phyloP scores from a whole-genome alignment of 2,888 invertebrate species.

The Eupithecia centaureata region DNA sequence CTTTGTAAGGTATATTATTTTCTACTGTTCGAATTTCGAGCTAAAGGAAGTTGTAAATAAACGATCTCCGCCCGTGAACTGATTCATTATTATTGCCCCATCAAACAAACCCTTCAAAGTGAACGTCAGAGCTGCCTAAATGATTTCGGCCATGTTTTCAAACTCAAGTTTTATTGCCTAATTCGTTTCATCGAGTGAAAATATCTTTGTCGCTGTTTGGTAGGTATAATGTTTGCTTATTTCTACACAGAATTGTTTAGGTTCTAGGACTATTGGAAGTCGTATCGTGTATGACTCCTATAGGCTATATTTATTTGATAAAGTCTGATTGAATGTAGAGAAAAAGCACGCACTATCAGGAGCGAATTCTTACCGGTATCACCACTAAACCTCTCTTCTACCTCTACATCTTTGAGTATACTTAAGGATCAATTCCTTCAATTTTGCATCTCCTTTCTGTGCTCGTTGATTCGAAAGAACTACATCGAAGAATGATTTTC shows the following conservation, averaged over 20 bases:
- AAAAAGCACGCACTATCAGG: not conserved
- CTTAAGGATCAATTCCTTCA: not conserved
- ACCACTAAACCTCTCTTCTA: not conserved
- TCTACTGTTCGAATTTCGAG: constrained; percentile 44
- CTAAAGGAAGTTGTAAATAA: constrained; percentile 68
- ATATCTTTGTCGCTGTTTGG: not conserved
- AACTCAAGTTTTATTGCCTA: constrained; percentile 28
- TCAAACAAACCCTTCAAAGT: constrained; percentile 64
- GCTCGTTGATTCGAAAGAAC: not conserved
- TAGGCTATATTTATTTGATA: not conserved
- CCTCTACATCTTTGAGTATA: not conserved
- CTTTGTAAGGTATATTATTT: constrained; percentile 12
- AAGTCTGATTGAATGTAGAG: not conserved
- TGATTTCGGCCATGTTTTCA: constrained; percentile 42
- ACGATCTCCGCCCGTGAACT: constrained; percentile 54
- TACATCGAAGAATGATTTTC: not conserved
- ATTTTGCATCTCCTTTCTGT: not conserved
- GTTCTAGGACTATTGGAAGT: not conserved
- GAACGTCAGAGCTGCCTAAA: constrained; percentile 58
- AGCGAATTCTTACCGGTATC: not conserved
- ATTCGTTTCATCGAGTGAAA: constrained; percentile 11
- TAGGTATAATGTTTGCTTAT: constrained; percentile 6
- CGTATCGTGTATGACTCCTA: not conserved
- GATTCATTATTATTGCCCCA: constrained; percentile 69
- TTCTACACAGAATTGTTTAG: not conserved